These are phyloP conservation scores for Dione vanillae DNA, from an alignment of 2,888 invertebrate species.

Conservation along the genomic window DNA sequence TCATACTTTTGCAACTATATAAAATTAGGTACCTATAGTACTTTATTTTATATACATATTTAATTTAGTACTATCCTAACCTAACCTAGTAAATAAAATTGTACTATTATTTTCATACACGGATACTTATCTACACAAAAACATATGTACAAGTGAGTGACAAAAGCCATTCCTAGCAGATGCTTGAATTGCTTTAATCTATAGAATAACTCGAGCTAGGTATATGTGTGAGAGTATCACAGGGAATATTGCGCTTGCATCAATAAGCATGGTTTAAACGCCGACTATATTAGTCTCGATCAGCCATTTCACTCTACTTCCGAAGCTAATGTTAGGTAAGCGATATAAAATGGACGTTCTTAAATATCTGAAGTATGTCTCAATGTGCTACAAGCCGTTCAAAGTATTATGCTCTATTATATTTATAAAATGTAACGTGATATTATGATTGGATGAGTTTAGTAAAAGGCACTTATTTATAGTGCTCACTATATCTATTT, in stretches of 20 bases:
- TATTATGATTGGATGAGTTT: too few relatives aligned
- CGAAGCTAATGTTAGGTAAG: background rate
- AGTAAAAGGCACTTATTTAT: too few relatives aligned
- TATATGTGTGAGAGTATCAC: slow-evolving; percentile 15
- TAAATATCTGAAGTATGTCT: background rate
- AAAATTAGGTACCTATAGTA: too few relatives aligned
- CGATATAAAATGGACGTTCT: background rate
- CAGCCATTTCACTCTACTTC: slow-evolving; percentile 13
- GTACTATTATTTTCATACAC: background rate
- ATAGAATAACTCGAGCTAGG: slow-evolving; percentile 31
- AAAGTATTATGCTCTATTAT: background rate
- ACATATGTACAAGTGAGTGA: background rate
- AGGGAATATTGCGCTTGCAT: slow-evolving; percentile 32
- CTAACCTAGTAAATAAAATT: background rate
- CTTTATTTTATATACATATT: too few relatives aligned
- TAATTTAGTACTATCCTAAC: too few relatives aligned
- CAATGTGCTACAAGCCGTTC: background rate
- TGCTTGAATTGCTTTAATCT: slow-evolving; percentile 34
- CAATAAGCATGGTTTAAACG: slow-evolving; percentile 33
- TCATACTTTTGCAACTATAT: background rate
- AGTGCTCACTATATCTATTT: too few relatives aligned
- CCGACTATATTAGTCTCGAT: slow-evolving; percentile 28
- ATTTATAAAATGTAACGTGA: too few relatives aligned
- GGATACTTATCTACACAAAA: background rate
- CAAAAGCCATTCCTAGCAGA: slow-evolving; percentile 22